Base-by-base conservation (phyloP, 2,797 vertebrate genomes). In the Spea hammondii region DNA sequence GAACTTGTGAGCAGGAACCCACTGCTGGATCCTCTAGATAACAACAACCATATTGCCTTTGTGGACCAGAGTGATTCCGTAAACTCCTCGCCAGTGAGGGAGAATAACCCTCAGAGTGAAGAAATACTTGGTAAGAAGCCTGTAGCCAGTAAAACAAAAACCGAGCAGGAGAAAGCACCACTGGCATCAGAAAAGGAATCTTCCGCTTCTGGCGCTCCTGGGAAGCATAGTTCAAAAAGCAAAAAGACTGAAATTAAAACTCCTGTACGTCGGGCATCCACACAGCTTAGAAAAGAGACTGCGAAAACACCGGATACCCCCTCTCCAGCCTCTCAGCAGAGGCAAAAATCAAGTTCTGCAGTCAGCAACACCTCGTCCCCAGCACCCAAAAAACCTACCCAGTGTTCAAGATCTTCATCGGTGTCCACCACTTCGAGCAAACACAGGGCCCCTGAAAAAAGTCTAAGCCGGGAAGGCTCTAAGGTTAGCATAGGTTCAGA, bases 11-110 rank as follows among this genome's bases (percentile, higher is more conserved):
- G 88, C 85, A 92, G 86, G 82, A 87, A 84, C 82, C 72, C 89
- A 5, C 87, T 93, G 83, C 89, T 91, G 5, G 95, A 96, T 79
- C 88, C 93, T 1, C 90, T 93, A 17, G 96, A 97, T 85, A 98
- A 97, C 91, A 98, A 98, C 91, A 98, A 97, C 87, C 95, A 96
- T 87, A 95, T 96, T 0, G 93, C 95, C 59, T 95, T 95, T 74
- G 87, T 95, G 74, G 96, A 97, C 86, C 95, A 97, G 91, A 96
- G 96, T 10, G 91, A 92, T 80, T 92, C 91, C 65, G 91, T 92
- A 17, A 94, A 95, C 77, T 91, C 92, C 65, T 92, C 93, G 72
- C 95, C 94, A 3, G 89, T 94, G 72, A 97, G 96, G 88, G 98
- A 98, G 62, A 92, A 88, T 77, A 96, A 93, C 67, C 88, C 89